Evolutionary conservation across 2,113 vertebrate species (phyloP), one percentile per base, ranked within the genome.

Genomic region (Urocitellus parryii): DNA sequence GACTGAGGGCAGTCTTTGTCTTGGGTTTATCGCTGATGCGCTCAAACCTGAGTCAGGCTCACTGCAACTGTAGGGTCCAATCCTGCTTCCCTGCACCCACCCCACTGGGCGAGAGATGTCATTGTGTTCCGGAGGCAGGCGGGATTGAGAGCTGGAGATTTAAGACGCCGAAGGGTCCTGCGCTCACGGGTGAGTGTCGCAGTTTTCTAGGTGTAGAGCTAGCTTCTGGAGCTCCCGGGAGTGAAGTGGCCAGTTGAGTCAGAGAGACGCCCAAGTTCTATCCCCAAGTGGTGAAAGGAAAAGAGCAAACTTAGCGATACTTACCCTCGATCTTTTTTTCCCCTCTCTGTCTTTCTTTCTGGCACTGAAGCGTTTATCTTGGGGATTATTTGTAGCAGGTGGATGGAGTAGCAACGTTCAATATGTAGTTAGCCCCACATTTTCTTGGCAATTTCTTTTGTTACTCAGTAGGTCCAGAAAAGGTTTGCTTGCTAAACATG

Each of bases 181-280:
- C 22, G 90, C 94, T 39, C 16, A 0, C 3, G 42, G 97, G 91
- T 96, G 87, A 97, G 97, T 94, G 95, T 95, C 45, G 37, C 86
- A 73, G 95, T 56, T 39, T 22, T 42, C 39, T 67, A 84, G 93
- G 79, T 89, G 81, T 53, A 25, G 39, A 88, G 56, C 13, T 29
- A 82, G 94, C 73, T 93, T 39, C n/a, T 45, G 85, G 37, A 67
- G 76, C 91, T 72, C 58, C 83, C 2, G 89, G 39, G 74, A 84
- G 58, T 56, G 61, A 45, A 94, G 70, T 72, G 88, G 39, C 77
- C 65, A 3, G 13, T 53, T 4, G 37, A 80, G 78, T 53, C 39
- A n/a, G 39, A 95, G 29, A 51, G 96, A 88, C 34, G 17, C 29
- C 80, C 81, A 94, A 97, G 91, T 96, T 90, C 51, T 80, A 29